Conservation (phyloP, 2,888 invertebrate genomes). For the Mamestra brassicae region DNA sequence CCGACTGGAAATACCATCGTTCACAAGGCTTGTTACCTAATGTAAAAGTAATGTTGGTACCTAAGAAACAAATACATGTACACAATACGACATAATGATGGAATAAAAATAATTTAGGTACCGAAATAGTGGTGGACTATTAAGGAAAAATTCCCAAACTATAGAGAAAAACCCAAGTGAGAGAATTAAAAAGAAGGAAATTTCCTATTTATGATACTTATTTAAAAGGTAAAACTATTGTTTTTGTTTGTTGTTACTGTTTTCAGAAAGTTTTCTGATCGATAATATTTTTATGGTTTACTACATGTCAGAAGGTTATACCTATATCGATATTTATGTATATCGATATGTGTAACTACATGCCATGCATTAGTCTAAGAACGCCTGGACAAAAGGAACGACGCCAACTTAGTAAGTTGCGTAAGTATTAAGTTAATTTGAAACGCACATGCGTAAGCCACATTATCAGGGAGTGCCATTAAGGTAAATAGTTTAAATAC, state of each 20-base stretch:
- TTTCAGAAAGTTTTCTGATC: neutral
- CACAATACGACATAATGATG: no score
- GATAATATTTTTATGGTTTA: neutral
- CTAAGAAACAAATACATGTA: no score
- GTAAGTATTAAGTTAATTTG: neutral
- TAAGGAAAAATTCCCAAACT: neutral
- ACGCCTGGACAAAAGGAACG: no score
- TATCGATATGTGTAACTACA: neutral
- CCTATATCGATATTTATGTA: neutral
- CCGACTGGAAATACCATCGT: neutral
- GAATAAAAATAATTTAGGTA: neutral
- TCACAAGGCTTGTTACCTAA: neutral
- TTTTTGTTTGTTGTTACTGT: no score
- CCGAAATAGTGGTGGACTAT: neutral
- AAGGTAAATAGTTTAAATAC: constrained; percentile 42
- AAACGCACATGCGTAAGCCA: constrained; percentile 8
- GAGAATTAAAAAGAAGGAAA: neutral
- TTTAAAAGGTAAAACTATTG: no score
- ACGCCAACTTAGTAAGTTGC: no score
- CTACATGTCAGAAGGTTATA: no score
- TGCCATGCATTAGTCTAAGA: neutral
- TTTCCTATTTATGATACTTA: neutral
- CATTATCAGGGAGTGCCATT: constrained; percentile 4
- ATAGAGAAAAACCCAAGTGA: neutral
- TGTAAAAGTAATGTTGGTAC: neutral